A percentile compares a stretch with the other conserved stretches of the same genome.
Evolutionary conservation across 2,797 vertebrate genomes (phyloP).

Genomic region (Aselliscus stoliczkanus): DNA sequence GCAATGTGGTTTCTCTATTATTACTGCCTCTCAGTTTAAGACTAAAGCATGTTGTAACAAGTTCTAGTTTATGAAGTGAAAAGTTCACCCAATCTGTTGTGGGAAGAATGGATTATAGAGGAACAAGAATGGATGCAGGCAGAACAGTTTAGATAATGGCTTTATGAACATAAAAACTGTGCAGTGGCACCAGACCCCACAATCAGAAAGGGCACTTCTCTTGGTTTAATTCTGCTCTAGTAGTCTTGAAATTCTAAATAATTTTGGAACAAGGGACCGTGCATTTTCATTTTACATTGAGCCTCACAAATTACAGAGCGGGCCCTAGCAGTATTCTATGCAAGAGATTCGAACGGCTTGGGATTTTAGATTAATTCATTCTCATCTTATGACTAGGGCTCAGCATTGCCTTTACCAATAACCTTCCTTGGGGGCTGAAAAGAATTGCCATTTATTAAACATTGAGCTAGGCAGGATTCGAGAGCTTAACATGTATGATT

Average conservation of each 20-base stretch:
- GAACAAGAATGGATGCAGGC: not conserved
- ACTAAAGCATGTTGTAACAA: not conserved
- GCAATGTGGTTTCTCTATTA: not conserved
- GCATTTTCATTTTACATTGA: not conserved
- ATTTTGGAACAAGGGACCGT: not conserved
- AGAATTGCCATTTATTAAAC: not conserved
- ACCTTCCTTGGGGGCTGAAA: not conserved
- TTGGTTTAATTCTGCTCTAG: not conserved
- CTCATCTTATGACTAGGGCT: not conserved
- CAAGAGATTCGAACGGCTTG: not conserved
- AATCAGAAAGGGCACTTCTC: not conserved
- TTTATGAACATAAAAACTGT: accelerated
- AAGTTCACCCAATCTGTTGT: not conserved
- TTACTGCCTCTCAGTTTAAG: not conserved
- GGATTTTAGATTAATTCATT: not conserved
- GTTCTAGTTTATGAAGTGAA: not conserved
- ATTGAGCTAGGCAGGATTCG: not conserved
- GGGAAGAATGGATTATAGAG: not conserved
- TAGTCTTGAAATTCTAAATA: not conserved
- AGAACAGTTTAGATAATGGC: not conserved
- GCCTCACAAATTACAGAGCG: not conserved
- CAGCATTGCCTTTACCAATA: not conserved
- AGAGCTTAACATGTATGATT: not conserved
- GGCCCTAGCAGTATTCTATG: not conserved
- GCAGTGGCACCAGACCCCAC: not conserved